Percentiles rank a stretch among this genome's conserved stretches.
These are phyloP conservation scores for Chamaea fasciata DNA, from an alignment of 2,113 vertebrate species.

Conservation along the genomic window DNA sequence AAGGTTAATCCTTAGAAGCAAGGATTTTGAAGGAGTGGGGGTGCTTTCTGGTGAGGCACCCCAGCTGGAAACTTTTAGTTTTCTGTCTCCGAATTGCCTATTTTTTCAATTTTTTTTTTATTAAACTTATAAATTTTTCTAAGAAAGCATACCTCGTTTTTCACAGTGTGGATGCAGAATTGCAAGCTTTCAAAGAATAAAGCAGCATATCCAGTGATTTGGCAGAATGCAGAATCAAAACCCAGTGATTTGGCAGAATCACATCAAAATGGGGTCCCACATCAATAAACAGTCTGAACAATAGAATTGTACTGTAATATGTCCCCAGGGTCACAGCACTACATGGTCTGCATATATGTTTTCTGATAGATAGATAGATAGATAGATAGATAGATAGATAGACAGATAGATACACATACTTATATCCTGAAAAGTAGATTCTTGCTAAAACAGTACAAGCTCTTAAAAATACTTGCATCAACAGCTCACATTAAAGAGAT, in stretches of 20 bases:
- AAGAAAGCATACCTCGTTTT: no score
- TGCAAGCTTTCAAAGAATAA: neutral
- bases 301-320: neutral
- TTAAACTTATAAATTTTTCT: no score
- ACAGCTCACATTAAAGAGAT: neutral
- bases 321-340: neutral
- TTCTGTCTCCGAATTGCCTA: no score
- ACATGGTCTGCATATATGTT: neutral
- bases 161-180: neutral
- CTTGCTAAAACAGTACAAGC: neutral
- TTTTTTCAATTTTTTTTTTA: no score
- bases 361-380: neutral
- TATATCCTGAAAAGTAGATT: neutral
- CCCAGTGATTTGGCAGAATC: neutral
- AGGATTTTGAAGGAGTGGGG: no score
- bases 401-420: rapidly evolving
- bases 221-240: neutral
- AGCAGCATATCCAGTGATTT: neutral
- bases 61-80: no score
- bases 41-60: no score
- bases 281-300: neutral
- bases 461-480: neutral
- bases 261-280: neutral
- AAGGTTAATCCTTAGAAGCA: no score
- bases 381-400: no score